phyloP scores from a whole-genome alignment of 2,113 vertebrate species.

The Pitta sordida region DNA sequence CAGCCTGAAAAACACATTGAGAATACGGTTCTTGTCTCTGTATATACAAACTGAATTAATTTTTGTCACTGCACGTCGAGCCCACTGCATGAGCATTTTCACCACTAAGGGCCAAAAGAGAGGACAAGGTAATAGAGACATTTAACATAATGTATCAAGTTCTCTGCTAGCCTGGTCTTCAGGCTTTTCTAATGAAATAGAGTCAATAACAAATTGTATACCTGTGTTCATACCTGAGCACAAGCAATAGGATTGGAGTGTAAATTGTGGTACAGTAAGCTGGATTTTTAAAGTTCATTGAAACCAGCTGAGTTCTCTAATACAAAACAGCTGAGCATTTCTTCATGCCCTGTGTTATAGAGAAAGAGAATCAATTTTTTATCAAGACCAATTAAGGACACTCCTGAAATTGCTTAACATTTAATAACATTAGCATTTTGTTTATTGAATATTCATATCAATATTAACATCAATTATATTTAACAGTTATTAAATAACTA shows the following conservation, averaged over 20 bases:
- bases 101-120: neutral
- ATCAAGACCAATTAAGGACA: neutral
- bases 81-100: neutral
- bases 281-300: neutral
- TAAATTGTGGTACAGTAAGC: neutral
- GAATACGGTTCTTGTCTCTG: neutral
- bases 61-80: neutral
- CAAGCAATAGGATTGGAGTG: neutral
- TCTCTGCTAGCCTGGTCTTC: neutral
- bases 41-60: neutral
- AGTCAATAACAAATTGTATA: neutral
- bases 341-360: neutral
- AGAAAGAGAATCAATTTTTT: neutral
- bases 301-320: neutral
- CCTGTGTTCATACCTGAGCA: neutral
- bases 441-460: neutral
- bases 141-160: neutral
- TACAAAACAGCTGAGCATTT: neutral
- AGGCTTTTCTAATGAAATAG: neutral
- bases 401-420: neutral
- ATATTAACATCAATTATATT: neutral
- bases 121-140: neutral
- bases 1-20: neutral
- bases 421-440: neutral
- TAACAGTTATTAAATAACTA: neutral